These are phyloP conservation scores for Scolanthus callimorphus DNA, from an alignment of 92 coral and sea anemone species.

Conservation along the genomic window DNA sequence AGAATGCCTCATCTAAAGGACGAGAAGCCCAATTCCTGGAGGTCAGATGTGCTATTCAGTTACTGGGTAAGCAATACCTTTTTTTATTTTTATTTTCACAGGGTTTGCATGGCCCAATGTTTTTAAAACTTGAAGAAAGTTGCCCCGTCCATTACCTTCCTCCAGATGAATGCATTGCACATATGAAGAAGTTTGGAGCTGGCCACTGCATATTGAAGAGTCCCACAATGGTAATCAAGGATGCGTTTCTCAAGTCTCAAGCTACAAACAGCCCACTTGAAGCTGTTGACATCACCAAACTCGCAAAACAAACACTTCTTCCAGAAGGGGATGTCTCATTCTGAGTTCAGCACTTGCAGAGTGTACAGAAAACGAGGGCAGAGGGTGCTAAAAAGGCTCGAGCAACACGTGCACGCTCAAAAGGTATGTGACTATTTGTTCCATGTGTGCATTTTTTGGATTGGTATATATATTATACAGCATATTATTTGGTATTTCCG, in stretches of 20 bases:
- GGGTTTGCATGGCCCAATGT: too few relatives aligned
- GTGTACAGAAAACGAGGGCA: constrained; percentile 28
- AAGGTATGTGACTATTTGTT: constrained; percentile 4
- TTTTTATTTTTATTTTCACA: too few relatives aligned
- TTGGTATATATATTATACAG: not conserved
- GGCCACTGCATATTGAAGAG: constrained; percentile 24
- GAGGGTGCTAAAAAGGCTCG: constrained; percentile 30
- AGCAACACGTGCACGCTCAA: constrained; percentile 24
- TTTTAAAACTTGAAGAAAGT: too few relatives aligned
- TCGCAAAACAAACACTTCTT: constrained; percentile 38
- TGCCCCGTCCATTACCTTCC: too few relatives aligned
- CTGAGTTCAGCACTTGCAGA: constrained; percentile 35
- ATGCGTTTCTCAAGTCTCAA: constrained; percentile 23
- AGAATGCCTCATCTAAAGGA: too few relatives aligned
- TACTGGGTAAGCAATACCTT: too few relatives aligned
- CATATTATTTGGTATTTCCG: not conserved
- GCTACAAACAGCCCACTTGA: constrained; percentile 12
- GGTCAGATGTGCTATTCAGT: too few relatives aligned
- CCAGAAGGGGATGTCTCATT: constrained; percentile 28
- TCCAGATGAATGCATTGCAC: too few relatives aligned
- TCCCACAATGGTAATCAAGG: constrained; percentile 38
- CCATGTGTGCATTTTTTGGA: not conserved
- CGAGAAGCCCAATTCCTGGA: too few relatives aligned
- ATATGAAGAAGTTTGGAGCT: too few relatives aligned
- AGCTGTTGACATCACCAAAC: constrained; percentile 18